Evolutionary conservation across 2,113 vertebrate species (phyloP).

Genomic region (Progne subis): DNA sequence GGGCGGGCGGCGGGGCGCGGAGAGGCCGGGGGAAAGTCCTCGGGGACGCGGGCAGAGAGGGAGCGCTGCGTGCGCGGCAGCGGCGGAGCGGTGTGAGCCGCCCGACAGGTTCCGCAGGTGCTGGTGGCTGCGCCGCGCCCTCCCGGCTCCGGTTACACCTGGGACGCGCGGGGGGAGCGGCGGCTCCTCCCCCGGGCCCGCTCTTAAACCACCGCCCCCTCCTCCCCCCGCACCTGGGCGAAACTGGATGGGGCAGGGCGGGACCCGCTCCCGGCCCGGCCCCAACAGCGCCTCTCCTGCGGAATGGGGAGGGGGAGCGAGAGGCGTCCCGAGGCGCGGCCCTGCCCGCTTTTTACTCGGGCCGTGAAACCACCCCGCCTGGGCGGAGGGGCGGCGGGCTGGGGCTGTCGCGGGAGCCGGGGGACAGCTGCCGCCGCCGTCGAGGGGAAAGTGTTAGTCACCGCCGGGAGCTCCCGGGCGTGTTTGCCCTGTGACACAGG

Average conservation of each 20-base stretch:
- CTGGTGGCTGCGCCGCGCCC: neutral
- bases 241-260: conserved; percentile 26
- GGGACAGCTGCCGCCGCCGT: neutral
- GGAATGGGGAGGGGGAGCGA: neutral
- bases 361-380: neutral
- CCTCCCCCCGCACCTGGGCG: neutral
- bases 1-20: no score
- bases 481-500: neutral
- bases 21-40: neutral
- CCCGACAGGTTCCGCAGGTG: conserved; percentile 60
- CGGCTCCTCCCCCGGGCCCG: neutral
- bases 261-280: neutral
- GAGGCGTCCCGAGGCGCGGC: neutral
- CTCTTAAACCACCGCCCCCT: neutral
- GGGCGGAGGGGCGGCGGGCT: accelerated
- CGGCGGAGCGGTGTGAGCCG: neutral
- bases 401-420: neutral
- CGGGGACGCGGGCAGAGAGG: accelerated
- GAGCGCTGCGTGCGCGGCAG: neutral
- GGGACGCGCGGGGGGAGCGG: neutral
- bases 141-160: conserved; percentile 52
- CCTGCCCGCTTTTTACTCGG: neutral
- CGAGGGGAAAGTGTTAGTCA: conserved; percentile 38
- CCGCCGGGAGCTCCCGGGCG: neutral
- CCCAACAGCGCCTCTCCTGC: neutral